Evolutionary conservation across 2,797 vertebrate species (phyloP).

Genomic region (Austrolebias charrua): DNA sequence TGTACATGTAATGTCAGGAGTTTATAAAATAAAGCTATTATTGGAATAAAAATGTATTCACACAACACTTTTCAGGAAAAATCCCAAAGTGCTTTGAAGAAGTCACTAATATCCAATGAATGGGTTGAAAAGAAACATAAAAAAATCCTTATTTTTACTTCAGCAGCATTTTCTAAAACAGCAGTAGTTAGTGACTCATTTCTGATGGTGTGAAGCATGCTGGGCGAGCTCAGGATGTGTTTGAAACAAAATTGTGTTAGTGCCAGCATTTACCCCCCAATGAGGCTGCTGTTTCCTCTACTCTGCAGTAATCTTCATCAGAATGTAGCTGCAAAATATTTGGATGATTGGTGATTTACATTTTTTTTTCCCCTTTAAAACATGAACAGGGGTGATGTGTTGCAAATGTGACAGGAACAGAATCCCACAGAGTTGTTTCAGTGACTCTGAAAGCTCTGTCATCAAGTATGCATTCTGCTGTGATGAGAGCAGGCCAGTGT

Average conservation of each 20-base stretch:
- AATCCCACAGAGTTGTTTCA: too few species aligned
- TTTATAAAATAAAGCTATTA: background rate
- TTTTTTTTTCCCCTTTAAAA: background rate
- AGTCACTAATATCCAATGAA: background rate
- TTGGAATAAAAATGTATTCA: background rate
- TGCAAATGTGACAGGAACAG: too few species aligned
- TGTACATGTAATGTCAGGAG: too few species aligned
- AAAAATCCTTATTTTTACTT: background rate
- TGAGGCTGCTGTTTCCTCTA: constrained; percentile 13
- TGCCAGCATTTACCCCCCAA: constrained; percentile 27
- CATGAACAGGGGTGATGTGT: too few species aligned
- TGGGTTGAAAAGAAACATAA: background rate
- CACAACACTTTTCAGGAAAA: too few species aligned
- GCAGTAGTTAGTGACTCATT: constrained; percentile 3
- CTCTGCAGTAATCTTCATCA: constrained; percentile 9
- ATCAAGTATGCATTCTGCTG: too few species aligned
- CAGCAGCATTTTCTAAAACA: background rate
- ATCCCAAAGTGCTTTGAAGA: background rate
- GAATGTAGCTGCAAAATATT: background rate
- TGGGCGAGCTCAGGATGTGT: constrained; percentile 9
- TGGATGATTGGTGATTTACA: constrained; percentile 1
- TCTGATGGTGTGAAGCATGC: constrained; percentile 7
- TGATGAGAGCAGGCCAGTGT: too few species aligned
- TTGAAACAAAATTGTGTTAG: constrained; percentile 14
- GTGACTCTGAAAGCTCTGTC: too few species aligned